Evolutionary conservation across 2,113 vertebrate genomes (phyloP).

Genomic region (Alectura lathami): DNA sequence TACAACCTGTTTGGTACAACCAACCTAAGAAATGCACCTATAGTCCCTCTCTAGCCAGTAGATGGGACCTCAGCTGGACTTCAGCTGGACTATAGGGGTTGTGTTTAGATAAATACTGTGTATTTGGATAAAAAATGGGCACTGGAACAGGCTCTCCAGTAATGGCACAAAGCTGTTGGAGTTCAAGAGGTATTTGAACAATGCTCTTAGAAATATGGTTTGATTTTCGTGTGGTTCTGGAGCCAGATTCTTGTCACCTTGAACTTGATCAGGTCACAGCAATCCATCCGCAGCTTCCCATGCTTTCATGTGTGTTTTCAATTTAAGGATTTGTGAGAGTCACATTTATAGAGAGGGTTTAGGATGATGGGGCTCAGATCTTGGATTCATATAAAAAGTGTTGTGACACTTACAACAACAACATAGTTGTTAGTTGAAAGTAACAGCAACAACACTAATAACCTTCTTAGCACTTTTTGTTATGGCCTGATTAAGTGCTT

Average conservation of each 20-base stretch:
- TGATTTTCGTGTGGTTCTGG: background rate
- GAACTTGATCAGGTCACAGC: background rate
- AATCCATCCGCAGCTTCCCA: background rate
- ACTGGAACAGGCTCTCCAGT: background rate
- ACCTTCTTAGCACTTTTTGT: background rate
- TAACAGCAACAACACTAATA: background rate
- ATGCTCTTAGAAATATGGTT: background rate
- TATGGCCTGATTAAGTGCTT: background rate
- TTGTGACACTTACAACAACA: no score
- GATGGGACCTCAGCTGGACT: background rate
- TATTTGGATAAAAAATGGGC: background rate
- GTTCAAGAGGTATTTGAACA: background rate
- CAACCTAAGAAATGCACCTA: background rate
- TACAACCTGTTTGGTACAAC: no score
- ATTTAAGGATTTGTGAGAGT: background rate
- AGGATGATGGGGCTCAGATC: background rate
- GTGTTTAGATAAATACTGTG: background rate
- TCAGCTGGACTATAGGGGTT: background rate
- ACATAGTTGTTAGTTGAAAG: no score
- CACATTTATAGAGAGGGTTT: background rate
- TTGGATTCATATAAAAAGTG: rapidly evolving
- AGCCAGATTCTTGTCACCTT: background rate
- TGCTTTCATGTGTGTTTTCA: background rate
- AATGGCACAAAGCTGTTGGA: background rate
- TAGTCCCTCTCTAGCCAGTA: background rate